A percentile compares a stretch with the other conserved stretches of the same genome.
phyloP scores from a whole-genome alignment of 1,140 invertebrate genomes.

The Ephestia elutella region DNA sequence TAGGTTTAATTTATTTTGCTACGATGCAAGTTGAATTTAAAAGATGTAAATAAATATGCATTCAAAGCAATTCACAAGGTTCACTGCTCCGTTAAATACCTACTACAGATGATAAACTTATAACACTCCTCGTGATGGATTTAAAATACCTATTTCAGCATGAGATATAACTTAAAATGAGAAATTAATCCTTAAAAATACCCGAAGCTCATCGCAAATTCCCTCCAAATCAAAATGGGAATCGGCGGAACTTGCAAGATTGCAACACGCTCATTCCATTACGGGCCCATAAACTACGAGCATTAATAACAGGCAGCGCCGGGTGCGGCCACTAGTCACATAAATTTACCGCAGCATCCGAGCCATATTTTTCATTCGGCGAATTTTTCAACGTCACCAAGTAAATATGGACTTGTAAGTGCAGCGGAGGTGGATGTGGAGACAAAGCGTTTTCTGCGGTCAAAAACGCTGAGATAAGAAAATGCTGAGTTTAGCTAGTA shows the following conservation, averaged over 20 bases:
- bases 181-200: not conserved
- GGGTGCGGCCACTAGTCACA: conserved; percentile 1
- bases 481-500: too few species aligned
- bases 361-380: not conserved
- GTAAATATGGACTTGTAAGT: not conserved
- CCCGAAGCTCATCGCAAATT: not conserved
- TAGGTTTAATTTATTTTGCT: too few species aligned
- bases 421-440: not conserved
- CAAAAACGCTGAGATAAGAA: too few species aligned
- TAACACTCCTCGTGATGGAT: too few species aligned
- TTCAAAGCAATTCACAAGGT: too few species aligned
- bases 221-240: not conserved
- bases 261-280: conserved; percentile 4
- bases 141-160: too few species aligned
- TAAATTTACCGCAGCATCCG: conserved; percentile 1
- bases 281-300: not conserved
- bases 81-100: too few species aligned
- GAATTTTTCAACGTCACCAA: conserved; percentile 3
- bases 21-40: too few species aligned
- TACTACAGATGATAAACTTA: too few species aligned
- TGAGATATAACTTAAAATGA: too few species aligned
- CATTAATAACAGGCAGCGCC: not conserved
- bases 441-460: not conserved
- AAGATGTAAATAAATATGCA: too few species aligned
- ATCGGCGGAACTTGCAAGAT: not conserved